A percentile compares a stretch with the other conserved stretches of the same genome.
Evolutionary conservation across 2,888 invertebrate genomes (phyloP).

Genomic region (Corythucha ciliata): DNA sequence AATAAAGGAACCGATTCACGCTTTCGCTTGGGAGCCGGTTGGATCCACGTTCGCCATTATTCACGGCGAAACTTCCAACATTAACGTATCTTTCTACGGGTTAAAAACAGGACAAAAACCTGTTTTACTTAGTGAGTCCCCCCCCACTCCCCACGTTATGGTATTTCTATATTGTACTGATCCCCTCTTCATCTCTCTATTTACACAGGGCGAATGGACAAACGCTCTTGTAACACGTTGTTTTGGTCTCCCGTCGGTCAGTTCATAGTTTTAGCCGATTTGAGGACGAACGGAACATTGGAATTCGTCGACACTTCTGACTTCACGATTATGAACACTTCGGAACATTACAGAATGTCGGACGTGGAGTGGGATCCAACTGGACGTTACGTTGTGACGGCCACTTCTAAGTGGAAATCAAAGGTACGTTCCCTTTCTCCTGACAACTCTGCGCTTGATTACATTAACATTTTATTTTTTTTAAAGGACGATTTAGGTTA

Average conservation of each 20-base stretch:
- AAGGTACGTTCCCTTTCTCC: constrained; percentile 52
- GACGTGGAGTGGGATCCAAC: constrained; percentile 99
- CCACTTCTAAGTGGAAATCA: constrained; percentile 90
- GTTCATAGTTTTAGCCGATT: constrained; percentile 86
- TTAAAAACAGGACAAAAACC: constrained; percentile 85
- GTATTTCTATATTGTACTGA: background rate
- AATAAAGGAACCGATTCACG: constrained; percentile 83
- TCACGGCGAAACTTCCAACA: constrained; percentile 80
- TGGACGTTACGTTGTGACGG: constrained; percentile 91
- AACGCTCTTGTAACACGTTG: constrained; percentile 67
- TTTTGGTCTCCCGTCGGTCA: constrained; percentile 96
- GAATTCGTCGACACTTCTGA: constrained; percentile 95
- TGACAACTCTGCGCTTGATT: background rate
- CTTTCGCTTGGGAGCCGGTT: constrained; percentile 97
- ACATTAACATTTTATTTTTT: background rate
- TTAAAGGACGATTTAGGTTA: constrained; percentile 63
- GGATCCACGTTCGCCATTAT: constrained; percentile 95
- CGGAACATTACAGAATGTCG: constrained; percentile 87
- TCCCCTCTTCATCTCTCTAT: background rate
- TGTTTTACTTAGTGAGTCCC: constrained; percentile 66
- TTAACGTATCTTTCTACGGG: constrained; percentile 85
- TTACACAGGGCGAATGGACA: constrained; percentile 48
- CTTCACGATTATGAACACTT: constrained; percentile 87
- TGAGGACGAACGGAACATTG: constrained; percentile 73
- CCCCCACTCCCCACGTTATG: no score